A percentile compares a stretch with the other conserved stretches of the same genome.
phyloP scores from a whole-genome alignment of 64 coral and sea anemone species.

The Pocillopora verrucosa region DNA sequence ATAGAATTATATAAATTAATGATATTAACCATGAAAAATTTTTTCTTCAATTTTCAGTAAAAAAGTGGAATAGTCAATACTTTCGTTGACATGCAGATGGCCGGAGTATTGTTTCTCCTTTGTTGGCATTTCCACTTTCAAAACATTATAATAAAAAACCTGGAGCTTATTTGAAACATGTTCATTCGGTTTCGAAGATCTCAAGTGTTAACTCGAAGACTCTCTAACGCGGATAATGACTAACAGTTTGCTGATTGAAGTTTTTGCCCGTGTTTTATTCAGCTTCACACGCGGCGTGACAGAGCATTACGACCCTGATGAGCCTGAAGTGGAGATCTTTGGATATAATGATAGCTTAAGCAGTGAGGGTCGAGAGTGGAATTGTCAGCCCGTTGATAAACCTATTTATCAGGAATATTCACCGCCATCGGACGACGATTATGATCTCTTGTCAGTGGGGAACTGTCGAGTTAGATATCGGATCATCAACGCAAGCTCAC shows the following conservation, averaged over 20 bases:
- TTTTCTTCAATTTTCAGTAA: too few species aligned
- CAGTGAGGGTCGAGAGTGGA: not conserved
- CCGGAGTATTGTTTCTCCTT: not conserved
- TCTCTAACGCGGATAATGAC: not conserved
- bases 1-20: too few species aligned
- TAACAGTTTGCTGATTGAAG: not conserved
- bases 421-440: not conserved
- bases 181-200: too few species aligned
- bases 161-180: not conserved
- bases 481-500: not conserved
- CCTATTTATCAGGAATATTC: slow-evolving; percentile 15
- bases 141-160: too few species aligned
- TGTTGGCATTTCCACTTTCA: too few species aligned
- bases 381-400: not conserved
- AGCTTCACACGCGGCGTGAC: not conserved
- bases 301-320: not conserved
- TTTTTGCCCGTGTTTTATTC: not conserved
- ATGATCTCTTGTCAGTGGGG: not conserved
- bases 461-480: not conserved
- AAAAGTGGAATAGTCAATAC: too few species aligned
- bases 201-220: too few species aligned
- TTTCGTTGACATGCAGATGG: too few species aligned
- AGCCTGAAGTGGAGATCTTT: not conserved
- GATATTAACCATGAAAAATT: too few species aligned
- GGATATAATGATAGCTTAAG: not conserved